Conservation (phyloP, 2,113 vertebrate species). For the Cnemophilus loriae region DNA sequence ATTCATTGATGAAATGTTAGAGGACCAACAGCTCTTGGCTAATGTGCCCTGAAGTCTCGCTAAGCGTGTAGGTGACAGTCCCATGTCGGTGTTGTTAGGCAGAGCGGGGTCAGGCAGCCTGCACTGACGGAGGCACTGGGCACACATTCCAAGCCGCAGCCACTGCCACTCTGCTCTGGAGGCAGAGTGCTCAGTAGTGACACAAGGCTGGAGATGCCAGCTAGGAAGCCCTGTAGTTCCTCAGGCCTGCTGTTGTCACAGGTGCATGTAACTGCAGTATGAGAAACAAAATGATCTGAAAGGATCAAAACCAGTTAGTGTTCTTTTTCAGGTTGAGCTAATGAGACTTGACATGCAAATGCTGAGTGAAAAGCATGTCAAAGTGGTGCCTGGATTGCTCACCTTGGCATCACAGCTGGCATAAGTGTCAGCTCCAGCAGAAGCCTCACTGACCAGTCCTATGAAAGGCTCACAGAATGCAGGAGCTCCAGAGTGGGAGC, state of each 20-base stretch:
- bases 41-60: accelerated
- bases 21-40: not conserved
- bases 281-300: not conserved
- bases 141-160: accelerated
- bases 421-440: not conserved
- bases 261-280: accelerated
- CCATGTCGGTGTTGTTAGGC: accelerated
- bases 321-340: not conserved
- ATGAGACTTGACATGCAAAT: not conserved
- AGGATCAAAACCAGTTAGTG: not conserved
- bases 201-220: not conserved
- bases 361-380: not conserved
- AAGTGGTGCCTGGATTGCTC: not conserved
- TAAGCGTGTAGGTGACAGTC: accelerated
- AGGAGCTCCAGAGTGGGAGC: not conserved
- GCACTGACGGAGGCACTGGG: accelerated
- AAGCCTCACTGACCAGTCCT: not conserved
- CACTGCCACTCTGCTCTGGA: accelerated
- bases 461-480: not conserved
- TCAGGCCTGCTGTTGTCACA: not conserved
- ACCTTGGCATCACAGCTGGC: accelerated
- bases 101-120: not conserved
- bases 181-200: not conserved
- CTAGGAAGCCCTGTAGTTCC: not conserved
- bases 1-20: not conserved